phyloP scores from a whole-genome alignment of 2,113 vertebrate species.

The Semnornis frantzii region DNA sequence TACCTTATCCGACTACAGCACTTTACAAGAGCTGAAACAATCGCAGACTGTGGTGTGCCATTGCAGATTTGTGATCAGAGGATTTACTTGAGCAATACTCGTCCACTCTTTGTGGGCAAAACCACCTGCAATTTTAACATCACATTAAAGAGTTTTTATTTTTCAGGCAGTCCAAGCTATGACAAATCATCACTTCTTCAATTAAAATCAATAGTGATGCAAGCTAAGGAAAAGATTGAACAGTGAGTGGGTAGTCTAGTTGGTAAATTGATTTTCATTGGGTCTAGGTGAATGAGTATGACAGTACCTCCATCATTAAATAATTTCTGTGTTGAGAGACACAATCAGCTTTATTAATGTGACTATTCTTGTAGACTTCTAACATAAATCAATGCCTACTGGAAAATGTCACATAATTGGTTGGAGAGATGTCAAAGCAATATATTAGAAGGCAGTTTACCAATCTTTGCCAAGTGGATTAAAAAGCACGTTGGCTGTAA shows the following conservation, averaged over 20 bases:
- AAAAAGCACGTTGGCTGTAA: neutral
- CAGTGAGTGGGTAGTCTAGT: neutral
- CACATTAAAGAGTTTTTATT: neutral
- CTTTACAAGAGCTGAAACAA: neutral
- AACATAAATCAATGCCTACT: conserved; percentile 10
- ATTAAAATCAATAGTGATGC: conserved; percentile 38
- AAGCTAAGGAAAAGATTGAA: conserved; percentile 11
- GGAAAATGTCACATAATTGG: neutral
- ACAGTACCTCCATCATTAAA: neutral
- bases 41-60: neutral
- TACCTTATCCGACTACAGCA: rapidly evolving
- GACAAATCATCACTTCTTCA: neutral
- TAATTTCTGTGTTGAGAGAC: conserved; percentile 14
- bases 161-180: neutral
- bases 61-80: neutral
- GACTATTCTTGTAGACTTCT: neutral
- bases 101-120: neutral
- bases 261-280: conserved; percentile 23
- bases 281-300: conserved; percentile 20
- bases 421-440: conserved; percentile 10
- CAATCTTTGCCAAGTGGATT: neutral
- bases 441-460: conserved; percentile 1
- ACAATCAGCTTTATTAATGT: conserved; percentile 34
- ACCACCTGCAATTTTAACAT: neutral
- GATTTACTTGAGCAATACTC: neutral